A percentile compares a stretch with the other conserved stretches of the same genome.
Conservation (phyloP, 2,888 invertebrate species). For the Stegophylla sp. region DNA sequence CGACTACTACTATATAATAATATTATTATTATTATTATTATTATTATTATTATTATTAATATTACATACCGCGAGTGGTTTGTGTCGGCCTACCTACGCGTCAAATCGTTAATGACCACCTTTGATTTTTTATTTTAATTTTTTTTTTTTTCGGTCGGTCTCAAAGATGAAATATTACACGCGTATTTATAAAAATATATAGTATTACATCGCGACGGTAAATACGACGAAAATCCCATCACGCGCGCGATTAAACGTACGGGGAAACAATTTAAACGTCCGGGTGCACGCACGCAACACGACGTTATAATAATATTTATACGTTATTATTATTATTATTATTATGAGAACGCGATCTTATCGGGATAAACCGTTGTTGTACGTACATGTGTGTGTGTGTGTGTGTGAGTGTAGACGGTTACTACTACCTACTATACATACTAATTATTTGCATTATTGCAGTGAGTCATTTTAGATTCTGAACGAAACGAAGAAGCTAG, state of each 20-base stretch:
- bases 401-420: too few species aligned
- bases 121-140: too few species aligned
- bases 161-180: neutral
- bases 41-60: neutral
- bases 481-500: too few species aligned
- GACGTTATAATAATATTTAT: too few species aligned
- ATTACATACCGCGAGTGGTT: neutral
- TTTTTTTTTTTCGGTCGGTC: neutral
- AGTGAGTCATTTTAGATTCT: neutral
- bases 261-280: neutral
- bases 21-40: neutral
- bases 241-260: neutral
- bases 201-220: neutral
- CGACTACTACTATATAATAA: neutral
- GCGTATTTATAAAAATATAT: neutral
- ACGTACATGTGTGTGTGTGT: neutral
- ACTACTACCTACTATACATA: neutral
- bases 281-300: neutral
- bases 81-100: slow-evolving; percentile 1
- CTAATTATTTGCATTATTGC: neutral
- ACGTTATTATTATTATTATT: neutral
- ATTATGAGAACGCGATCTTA: neutral
- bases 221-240: neutral
- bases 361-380: neutral
- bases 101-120: slow-evolving; percentile 9